A percentile compares a stretch with the other conserved stretches of the same genome.
Conservation (phyloP, 2,888 invertebrate genomes). For the Cotesia congregata region DNA sequence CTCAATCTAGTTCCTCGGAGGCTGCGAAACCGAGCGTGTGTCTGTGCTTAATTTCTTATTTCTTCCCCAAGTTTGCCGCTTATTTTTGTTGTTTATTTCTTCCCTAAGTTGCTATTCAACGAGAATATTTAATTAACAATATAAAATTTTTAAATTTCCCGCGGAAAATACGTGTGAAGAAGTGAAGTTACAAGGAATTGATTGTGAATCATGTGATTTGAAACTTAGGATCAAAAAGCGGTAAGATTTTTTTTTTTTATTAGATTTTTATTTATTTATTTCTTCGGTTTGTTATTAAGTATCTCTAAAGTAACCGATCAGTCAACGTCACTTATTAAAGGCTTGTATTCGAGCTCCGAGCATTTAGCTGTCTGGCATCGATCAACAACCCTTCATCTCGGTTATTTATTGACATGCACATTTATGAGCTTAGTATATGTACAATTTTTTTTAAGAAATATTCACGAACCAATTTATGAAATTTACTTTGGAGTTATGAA, state of each 20-base stretch:
- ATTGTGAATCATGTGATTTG: conserved; percentile 55
- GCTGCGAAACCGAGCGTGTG: conserved; percentile 58
- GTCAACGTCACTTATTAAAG: conserved; percentile 44
- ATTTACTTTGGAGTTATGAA: too few species aligned
- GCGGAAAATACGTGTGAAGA: conserved; percentile 27
- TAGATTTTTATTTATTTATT: conserved; percentile 6
- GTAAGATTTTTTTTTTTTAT: conserved; percentile 5
- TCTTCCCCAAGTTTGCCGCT: not conserved
- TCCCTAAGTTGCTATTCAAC: not conserved
- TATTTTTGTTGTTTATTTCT: conserved; percentile 7
- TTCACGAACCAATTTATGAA: too few species aligned
- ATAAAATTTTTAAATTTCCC: too few species aligned
- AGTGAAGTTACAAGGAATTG: conserved; percentile 46
- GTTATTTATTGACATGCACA: conserved; percentile 30
- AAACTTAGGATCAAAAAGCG: conserved; percentile 44
- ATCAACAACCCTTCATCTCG: conserved; percentile 42
- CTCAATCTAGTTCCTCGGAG: conserved; percentile 69
- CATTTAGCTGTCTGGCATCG: conserved; percentile 41
- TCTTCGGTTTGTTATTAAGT: not conserved
- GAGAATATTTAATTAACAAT: too few species aligned
- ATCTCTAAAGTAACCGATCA: conserved; percentile 35
- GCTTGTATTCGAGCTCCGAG: conserved; percentile 24
- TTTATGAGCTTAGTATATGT: conserved; percentile 16
- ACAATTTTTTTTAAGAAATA: not conserved
- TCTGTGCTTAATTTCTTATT: conserved; percentile 4